Evolutionary conservation across 64 coral and sea anemone genomes (phyloP).

Genomic region (Stichodactyla helianthus): DNA sequence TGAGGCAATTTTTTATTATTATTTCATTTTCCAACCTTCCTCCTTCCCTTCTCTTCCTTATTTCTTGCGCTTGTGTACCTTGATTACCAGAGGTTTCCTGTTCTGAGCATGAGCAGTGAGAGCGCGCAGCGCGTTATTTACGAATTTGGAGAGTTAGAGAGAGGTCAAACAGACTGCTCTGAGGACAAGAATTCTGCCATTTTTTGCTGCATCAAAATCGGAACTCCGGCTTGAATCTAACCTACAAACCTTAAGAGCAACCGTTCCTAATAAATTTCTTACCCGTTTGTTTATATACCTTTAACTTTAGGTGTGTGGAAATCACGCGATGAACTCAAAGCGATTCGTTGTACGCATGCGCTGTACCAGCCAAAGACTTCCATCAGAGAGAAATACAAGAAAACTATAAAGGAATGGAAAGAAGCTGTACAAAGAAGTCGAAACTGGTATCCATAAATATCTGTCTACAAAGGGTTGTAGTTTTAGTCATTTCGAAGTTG

Average conservation of each 20-base stretch:
- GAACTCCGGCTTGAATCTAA: too few species aligned
- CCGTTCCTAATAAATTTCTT: neutral
- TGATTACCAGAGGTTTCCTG: too few species aligned
- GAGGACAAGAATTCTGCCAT: too few species aligned
- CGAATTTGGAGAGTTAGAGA: too few species aligned
- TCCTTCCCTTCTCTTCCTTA: neutral
- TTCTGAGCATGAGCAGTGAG: too few species aligned
- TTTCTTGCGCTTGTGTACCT: too few species aligned
- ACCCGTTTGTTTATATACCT: neutral
- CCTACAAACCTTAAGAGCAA: too few species aligned
- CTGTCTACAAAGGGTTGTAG: neutral
- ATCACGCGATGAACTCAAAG: constrained; percentile 84
- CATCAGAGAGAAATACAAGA: constrained; percentile 57
- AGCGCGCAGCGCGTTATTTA: too few species aligned
- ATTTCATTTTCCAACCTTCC: neutral
- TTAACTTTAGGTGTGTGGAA: constrained; percentile 79
- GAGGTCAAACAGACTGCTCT: too few species aligned
- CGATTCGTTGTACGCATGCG: constrained; percentile 84
- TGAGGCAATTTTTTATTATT: neutral
- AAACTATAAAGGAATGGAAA: constrained; percentile 75
- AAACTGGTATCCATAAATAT: constrained; percentile 61
- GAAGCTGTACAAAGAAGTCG: constrained; percentile 71
- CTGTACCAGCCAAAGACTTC: constrained; percentile 78
- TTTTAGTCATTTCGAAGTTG: neutral
- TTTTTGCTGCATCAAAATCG: too few species aligned